Conservation (phyloP, 2,797 vertebrate species). For the Thaleichthys pacificus region DNA sequence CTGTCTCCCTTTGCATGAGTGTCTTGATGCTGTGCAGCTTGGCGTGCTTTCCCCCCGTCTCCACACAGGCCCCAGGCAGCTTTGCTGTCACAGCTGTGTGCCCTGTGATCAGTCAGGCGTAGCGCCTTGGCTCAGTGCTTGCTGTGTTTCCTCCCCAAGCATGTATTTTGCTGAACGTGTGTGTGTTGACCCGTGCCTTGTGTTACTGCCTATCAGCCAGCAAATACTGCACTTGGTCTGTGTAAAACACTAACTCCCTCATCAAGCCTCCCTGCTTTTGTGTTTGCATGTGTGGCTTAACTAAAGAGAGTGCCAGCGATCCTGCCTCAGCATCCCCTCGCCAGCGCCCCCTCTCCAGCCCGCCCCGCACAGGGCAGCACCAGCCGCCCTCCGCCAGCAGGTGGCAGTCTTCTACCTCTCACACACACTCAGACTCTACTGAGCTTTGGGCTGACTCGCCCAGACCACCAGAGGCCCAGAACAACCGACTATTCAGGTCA, state of each 20-base stretch:
- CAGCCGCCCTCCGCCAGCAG: slow-evolving; percentile 46
- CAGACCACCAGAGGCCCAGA: slow-evolving; percentile 42
- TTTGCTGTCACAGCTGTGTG: neutral
- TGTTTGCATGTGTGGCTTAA: slow-evolving; percentile 78
- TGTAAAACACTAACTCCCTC: slow-evolving; percentile 50
- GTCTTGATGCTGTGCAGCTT: neutral
- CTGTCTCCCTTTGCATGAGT: neutral
- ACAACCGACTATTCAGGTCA: slow-evolving; percentile 54
- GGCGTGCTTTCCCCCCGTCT: neutral
- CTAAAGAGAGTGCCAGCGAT: slow-evolving; percentile 66
- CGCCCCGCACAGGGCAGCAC: slow-evolving; percentile 41
- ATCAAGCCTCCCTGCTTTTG: slow-evolving; percentile 64
- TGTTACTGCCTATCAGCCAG: slow-evolving; percentile 25
- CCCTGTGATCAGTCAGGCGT: too few species aligned
- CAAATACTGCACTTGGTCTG: slow-evolving; percentile 37
- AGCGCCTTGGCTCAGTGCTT: too few species aligned
- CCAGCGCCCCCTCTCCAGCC: slow-evolving; percentile 44
- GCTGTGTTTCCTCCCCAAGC: too few species aligned
- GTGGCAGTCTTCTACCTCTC: slow-evolving; percentile 56
- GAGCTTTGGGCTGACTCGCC: slow-evolving; percentile 40
- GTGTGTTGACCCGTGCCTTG: neutral
- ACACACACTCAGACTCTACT: slow-evolving; percentile 40
- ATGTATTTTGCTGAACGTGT: too few species aligned
- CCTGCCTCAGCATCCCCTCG: slow-evolving; percentile 43
- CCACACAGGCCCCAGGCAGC: neutral